These are phyloP conservation scores for Neodiprion fabricii DNA, from an alignment of 1,140 invertebrate species.

Conservation along the genomic window DNA sequence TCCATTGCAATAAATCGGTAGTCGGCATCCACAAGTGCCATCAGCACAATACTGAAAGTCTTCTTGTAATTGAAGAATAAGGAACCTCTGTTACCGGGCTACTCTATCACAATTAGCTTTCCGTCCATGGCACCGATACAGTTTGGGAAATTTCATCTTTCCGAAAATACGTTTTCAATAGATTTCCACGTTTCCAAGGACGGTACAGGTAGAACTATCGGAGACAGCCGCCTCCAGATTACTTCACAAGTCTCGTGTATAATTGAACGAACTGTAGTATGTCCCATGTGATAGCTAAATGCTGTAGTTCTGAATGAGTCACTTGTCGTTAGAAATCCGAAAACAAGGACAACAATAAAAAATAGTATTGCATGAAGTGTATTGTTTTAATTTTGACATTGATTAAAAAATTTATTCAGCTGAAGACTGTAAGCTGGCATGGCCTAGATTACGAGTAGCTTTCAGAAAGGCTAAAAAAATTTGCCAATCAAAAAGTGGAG, in stretches of 20 bases:
- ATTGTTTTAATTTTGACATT: not conserved
- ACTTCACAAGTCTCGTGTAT: conserved; percentile 30
- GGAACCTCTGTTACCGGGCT: conserved; percentile 30
- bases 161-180: not conserved
- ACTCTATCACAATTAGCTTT: conserved; percentile 27
- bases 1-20: conserved; percentile 32
- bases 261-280: conserved; percentile 34
- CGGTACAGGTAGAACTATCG: conserved; percentile 29
- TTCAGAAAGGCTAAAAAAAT: not conserved
- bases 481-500: not conserved
- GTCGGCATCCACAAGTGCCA: conserved; percentile 24
- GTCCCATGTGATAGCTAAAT: conserved; percentile 34
- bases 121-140: conserved; percentile 59
- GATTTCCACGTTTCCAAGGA: not conserved
- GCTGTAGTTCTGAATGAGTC: conserved; percentile 4
- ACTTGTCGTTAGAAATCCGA: not conserved
- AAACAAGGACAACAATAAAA: not conserved
- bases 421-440: not conserved
- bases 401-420: not conserved
- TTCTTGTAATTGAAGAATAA: conserved; percentile 40
- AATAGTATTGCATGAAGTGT: not conserved
- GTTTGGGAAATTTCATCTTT: conserved; percentile 52
- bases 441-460: not conserved
- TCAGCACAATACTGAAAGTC: conserved; percentile 39
- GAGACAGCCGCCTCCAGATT: conserved; percentile 29